A percentile compares a stretch with the other conserved stretches of the same genome.
These are phyloP conservation scores for Clytia hemisphaerica DNA, from an alignment of 30 jellyfish, hydroid and myxozoan genomes.

Conservation along the genomic window DNA sequence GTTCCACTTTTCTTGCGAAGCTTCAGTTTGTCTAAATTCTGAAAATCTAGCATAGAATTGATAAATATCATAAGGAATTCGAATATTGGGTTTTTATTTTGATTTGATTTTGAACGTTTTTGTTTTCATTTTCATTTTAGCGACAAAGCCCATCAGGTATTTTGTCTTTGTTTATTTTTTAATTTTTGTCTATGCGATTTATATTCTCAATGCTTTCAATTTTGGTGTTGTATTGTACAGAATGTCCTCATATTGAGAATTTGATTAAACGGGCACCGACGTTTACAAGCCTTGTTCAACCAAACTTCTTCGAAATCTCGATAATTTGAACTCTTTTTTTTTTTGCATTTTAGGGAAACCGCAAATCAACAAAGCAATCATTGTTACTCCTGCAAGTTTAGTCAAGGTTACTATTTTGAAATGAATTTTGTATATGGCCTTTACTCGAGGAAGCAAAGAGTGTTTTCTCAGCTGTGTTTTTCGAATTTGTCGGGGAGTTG, in stretches of 20 bases:
- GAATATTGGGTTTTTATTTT: no score
- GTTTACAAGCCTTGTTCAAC: no score
- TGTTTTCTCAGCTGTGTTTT: neutral
- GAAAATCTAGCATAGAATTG: neutral
- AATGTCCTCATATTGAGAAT: no score
- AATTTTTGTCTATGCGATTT: neutral
- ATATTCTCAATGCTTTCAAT: neutral
- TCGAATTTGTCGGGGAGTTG: no score
- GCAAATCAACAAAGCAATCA: constrained; percentile 76
- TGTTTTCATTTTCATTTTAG: constrained; percentile 35
- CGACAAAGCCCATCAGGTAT: constrained; percentile 82
- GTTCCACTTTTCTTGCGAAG: no score
- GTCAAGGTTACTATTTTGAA: constrained; percentile 60
- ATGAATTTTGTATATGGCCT: neutral
- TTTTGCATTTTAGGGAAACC: constrained; percentile 65
- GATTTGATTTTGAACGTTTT: neutral
- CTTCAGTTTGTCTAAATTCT: no score
- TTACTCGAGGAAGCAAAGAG: neutral
- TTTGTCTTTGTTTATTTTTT: neutral
- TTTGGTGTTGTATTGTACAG: no score
- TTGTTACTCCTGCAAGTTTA: constrained; percentile 98
- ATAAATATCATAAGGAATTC: neutral
- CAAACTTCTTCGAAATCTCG: neutral
- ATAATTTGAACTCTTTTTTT: neutral
- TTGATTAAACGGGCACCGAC: no score